A percentile compares a stretch with the other conserved stretches of the same genome.
Conservation (phyloP, 2,113 vertebrate genomes). For the Noctilio leporinus region DNA sequence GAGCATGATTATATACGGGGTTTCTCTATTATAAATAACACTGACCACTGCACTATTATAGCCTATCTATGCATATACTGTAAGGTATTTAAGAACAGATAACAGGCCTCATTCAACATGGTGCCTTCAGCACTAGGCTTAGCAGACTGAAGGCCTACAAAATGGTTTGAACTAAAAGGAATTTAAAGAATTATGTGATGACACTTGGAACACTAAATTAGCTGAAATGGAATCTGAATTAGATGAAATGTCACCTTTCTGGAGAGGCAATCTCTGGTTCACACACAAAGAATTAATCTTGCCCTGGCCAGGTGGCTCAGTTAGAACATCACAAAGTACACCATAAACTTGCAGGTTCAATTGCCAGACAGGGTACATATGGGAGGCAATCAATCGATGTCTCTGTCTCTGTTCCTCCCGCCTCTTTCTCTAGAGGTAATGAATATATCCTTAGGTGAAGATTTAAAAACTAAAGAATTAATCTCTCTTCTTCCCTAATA, state of each 20-base stretch:
- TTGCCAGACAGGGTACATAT: too few relatives aligned
- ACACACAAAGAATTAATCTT: not conserved
- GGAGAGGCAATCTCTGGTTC: not conserved
- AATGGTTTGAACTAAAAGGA: not conserved
- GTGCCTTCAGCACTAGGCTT: not conserved
- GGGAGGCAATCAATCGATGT: too few relatives aligned
- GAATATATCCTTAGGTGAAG: too few relatives aligned
- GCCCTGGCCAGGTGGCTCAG: too few relatives aligned
- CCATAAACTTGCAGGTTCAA: too few relatives aligned
- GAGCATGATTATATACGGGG: not conserved
- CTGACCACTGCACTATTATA: not conserved
- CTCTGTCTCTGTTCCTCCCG: too few relatives aligned
- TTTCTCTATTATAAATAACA: not conserved
- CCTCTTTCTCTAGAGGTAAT: too few relatives aligned
- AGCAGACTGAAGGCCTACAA: not conserved
- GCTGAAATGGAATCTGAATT: not conserved
- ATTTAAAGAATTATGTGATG: not conserved
- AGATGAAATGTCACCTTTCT: conserved; percentile 13
- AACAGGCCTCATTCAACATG: not conserved
- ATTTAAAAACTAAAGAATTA: not conserved
- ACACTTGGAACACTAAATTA: not conserved
- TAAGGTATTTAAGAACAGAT: not conserved
- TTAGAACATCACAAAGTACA: too few relatives aligned
- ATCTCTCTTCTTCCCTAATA: not conserved
- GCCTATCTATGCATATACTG: not conserved